Conservation (phyloP, 92 coral and sea anemone species). For the Pocillopora grandis region DNA sequence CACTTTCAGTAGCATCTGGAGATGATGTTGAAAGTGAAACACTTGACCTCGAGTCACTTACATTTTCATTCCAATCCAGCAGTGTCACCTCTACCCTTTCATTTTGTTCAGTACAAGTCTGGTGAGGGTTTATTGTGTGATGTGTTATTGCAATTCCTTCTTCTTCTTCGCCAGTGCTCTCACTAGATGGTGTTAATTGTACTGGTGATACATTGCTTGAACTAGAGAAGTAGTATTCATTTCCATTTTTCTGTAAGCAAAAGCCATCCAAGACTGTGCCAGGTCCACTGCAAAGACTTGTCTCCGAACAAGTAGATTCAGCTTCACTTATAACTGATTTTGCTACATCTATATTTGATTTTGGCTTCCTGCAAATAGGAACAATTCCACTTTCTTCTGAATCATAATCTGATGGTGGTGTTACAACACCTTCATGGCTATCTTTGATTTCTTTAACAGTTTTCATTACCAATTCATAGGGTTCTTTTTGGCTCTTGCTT, state of each 20-base stretch:
- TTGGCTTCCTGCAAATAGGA: not conserved
- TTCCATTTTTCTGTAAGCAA: conserved; percentile 47
- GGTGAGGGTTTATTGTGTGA: not conserved
- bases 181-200: not conserved
- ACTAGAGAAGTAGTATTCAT: conserved; percentile 56
- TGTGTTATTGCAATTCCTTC: not conserved
- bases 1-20: conserved; percentile 31
- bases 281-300: conserved; percentile 70
- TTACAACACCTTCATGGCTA: not conserved
- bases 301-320: conserved; percentile 66
- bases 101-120: not conserved
- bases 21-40: conserved; percentile 22
- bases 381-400: conserved; percentile 1
- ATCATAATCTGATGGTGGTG: not conserved
- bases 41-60: conserved; percentile 17
- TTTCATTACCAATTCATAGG: not conserved
- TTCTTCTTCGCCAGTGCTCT: not conserved
- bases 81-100: not conserved
- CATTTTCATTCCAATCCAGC: not conserved
- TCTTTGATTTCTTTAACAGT: not conserved
- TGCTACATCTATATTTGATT: not conserved
- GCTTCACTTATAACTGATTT: conserved; percentile 24
- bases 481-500: conserved; percentile 6
- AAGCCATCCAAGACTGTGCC: conserved; percentile 42
- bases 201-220: conserved; percentile 7